These are phyloP conservation scores for Schizothorax lantsangensis DNA, from an alignment of 2,797 vertebrate genomes.

Conservation along the genomic window DNA sequence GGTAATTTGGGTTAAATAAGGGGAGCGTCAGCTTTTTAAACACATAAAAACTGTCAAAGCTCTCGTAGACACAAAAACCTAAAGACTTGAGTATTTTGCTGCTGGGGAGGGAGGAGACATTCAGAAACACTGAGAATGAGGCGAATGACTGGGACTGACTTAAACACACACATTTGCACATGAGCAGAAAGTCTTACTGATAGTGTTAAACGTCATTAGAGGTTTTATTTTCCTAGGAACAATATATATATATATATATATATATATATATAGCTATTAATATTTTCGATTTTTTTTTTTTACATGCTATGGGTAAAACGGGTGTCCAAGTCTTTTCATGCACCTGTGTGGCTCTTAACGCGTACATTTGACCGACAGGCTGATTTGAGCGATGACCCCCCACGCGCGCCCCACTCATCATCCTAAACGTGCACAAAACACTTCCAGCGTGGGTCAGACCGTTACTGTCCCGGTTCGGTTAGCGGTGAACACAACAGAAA, in stretches of 20 bases:
- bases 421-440: constrained; percentile 32
- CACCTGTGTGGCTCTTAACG: constrained; percentile 37
- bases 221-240: not conserved
- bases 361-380: constrained; percentile 46
- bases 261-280: not conserved
- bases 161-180: constrained; percentile 9
- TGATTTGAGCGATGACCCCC: constrained; percentile 41
- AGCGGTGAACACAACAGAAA: not conserved
- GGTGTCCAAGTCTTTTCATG: constrained; percentile 5
- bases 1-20: constrained; percentile 64
- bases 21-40: constrained; percentile 54
- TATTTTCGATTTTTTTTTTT: too few relatives aligned
- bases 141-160: not conserved
- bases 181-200: not conserved
- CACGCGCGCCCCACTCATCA: constrained; percentile 33
- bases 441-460: constrained; percentile 27
- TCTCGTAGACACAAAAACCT: constrained; percentile 9
- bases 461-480: constrained; percentile 8
- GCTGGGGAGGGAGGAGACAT: constrained; percentile 48
- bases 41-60: constrained; percentile 48
- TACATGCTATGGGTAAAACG: not conserved
- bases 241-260: not conserved
- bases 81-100: constrained; percentile 29
- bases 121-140: constrained; percentile 18
- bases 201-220: not conserved